Percentiles rank a stretch among this genome's conserved stretches.
phyloP scores from a whole-genome alignment of 2,797 vertebrate species.

The Gobio occitaniae region DNA sequence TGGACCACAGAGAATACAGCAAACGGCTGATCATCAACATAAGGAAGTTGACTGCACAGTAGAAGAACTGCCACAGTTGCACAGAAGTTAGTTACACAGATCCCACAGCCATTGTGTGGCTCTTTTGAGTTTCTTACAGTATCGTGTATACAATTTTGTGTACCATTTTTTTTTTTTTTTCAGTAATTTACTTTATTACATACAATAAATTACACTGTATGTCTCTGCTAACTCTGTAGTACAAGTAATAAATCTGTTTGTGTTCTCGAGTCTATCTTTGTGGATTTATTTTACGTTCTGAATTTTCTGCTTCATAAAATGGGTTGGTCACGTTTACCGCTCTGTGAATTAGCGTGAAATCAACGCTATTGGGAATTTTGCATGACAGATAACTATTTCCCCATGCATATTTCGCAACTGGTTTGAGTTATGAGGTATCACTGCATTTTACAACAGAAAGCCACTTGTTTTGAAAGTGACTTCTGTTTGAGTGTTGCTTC shows the following conservation, averaged over 20 bases:
- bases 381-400: no score
- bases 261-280: neutral
- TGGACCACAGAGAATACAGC: conserved; percentile 92
- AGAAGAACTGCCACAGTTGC: conserved; percentile 40
- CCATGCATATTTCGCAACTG: neutral
- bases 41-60: conserved; percentile 79
- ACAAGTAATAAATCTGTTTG: conserved; percentile 57
- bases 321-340: neutral
- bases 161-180: neutral
- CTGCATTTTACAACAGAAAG: neutral
- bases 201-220: conserved; percentile 2
- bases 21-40: conserved; percentile 90
- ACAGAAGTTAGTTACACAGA: neutral
- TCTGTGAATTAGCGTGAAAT: neutral
- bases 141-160: neutral
- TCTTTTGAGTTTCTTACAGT: conserved; percentile 20
- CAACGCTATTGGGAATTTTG: neutral
- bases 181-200: no score
- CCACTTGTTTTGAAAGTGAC: neutral
- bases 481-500: neutral
- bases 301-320: neutral
- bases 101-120: neutral
- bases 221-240: conserved; percentile 34
- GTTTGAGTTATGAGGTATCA: neutral
- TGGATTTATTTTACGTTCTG: neutral